phyloP scores from a whole-genome alignment of 2,797 vertebrate genomes.

The Mus minutoides region DNA sequence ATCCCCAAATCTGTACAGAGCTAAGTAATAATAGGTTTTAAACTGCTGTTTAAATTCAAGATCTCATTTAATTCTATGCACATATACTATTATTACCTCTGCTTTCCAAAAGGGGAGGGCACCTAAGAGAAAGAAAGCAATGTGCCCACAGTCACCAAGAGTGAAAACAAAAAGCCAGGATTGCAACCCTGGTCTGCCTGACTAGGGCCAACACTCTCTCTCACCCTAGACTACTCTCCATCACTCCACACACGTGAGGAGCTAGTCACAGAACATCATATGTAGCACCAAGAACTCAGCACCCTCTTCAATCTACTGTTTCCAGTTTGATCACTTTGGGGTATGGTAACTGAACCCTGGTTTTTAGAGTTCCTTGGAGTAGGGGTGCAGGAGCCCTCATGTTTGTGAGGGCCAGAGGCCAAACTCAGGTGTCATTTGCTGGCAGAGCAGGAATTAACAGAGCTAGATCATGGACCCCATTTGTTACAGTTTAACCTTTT shows the following conservation, averaged over 20 bases:
- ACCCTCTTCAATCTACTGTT: slow-evolving; percentile 22
- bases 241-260: neutral
- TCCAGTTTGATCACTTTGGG: neutral
- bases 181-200: neutral
- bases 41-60: slow-evolving; percentile 31
- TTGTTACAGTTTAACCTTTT: slow-evolving; percentile 28
- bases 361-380: neutral
- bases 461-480: neutral
- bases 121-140: slow-evolving; percentile 49
- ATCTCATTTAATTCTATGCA: slow-evolving; percentile 53
- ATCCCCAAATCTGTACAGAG: slow-evolving; percentile 30
- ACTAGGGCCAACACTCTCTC: neutral
- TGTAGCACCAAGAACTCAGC: slow-evolving; percentile 41
- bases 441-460: neutral
- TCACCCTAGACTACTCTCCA: neutral
- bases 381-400: neutral
- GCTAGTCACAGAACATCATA: neutral
- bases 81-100: slow-evolving; percentile 38
- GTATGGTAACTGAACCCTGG: neutral
- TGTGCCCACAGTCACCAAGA: slow-evolving; percentile 5
- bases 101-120: slow-evolving; percentile 57
- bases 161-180: slow-evolving; percentile 28
- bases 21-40: slow-evolving; percentile 14
- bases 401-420: neutral
- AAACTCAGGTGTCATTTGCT: neutral